Percentiles rank a stretch among this genome's conserved stretches.
phyloP scores from a whole-genome alignment of 2,113 vertebrate species.

The Pedetes capensis region DNA sequence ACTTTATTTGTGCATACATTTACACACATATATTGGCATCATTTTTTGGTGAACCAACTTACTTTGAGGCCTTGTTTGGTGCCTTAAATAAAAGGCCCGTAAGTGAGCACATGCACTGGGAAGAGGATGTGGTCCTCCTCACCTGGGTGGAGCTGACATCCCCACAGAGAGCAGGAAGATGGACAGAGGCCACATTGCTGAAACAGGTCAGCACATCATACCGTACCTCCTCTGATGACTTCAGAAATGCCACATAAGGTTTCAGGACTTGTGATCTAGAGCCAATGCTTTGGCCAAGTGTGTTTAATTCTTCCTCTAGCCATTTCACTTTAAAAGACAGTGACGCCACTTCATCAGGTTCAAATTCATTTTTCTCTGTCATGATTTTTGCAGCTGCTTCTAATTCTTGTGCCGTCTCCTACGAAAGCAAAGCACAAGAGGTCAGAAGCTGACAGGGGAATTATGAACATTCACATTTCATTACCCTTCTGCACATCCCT shows the following conservation, averaged over 20 bases:
- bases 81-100: not conserved
- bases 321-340: constrained; percentile 79
- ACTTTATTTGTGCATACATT: not conserved
- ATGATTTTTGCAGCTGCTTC: constrained; percentile 83
- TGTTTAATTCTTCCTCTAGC: constrained; percentile 85
- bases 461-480: constrained; percentile 30
- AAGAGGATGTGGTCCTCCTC: not conserved
- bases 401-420: constrained; percentile 85
- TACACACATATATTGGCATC: not conserved
- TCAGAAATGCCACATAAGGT: constrained; percentile 86
- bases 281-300: constrained; percentile 79
- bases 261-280: constrained; percentile 84
- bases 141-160: not conserved
- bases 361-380: constrained; percentile 82
- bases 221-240: constrained; percentile 86
- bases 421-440: constrained; percentile 53
- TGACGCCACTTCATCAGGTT: constrained; percentile 72
- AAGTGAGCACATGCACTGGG: not conserved
- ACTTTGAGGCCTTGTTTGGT: not conserved
- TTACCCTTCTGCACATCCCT: constrained; percentile 35
- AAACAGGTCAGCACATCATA: not conserved
- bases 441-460: not conserved
- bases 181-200: not conserved
- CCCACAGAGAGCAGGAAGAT: not conserved
- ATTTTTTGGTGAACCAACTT: constrained; percentile 9